Base-by-base conservation (phyloP, 2,888 invertebrate species). In the Pollenia labialis region DNA sequence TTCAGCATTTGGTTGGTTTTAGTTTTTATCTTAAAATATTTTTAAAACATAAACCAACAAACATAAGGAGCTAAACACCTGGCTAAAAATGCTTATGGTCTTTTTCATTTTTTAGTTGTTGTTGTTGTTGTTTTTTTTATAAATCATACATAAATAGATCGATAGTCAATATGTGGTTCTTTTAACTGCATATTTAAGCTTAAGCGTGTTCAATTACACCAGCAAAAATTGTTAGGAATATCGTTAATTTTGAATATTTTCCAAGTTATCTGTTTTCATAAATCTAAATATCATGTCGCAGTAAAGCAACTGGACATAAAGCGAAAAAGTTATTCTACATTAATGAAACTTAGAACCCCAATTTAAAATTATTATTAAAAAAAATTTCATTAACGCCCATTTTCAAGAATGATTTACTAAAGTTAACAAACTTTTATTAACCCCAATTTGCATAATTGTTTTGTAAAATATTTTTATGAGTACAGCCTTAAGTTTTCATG, bases 11-110 rank as follows among this genome's bases (percentile, higher is more conserved):
- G 32, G 46, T 16, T 42, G 48, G 68, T n/a, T 66, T 74, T 58
- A 16, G 32, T 44, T 75, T 69, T 68, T 50, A 66, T 68, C 58
- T 50, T 10, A 50, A 66, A 14, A 32, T 32, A 32, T 32, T 12
- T n/a, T 4, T 72, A 48, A 48, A 16, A 69, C 12, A 54, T 60
- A 46, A 58, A 16, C 23, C 10, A 32, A 44, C 16, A 58, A 23
- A 69, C 71, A 54, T 74, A 54, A 32, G 48, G 46, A 18, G 52
- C 64, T 80, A 83, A 86, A 83, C 83, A 86, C 80, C 86, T 83
- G 86, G 83, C 60, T 74, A 0, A 68, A 74, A 68, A 60, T 18
- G 52, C 14, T 44, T 72, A 18, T 54, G 7, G 18, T 68, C 9
- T 71, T 40, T 58, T 69, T 46, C 18, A 2, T 23, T 23, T 23